Base-by-base conservation (phyloP, 1,140 invertebrate species). In the Anoplophora glabripennis region DNA sequence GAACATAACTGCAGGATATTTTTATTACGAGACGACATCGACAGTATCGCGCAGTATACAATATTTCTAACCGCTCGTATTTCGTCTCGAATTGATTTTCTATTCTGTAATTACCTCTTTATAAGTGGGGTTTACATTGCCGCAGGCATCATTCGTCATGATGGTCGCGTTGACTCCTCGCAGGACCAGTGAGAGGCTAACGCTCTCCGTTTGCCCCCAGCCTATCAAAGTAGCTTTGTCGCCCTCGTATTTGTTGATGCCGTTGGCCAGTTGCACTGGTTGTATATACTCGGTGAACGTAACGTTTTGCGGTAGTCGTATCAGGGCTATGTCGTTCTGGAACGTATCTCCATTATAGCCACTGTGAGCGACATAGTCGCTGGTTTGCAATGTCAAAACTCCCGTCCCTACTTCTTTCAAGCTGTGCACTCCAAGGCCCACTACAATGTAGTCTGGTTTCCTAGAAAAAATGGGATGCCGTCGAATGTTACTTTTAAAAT, bases 391-490 rank as follows among this genome's bases (percentile, higher is more conserved):
- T 21, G 41, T 47, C 35, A 34, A 14, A 48, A 54, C 51, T 17
- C 36, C 40, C 1, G 52, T 37, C 7, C 33, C 3, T 42, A 56
- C 59, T 11, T 45, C n/a, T 5, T 11, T 51, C 7, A 65, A 37
- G 11, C 62, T 53, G 10, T 59, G 55, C 4, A 47, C 57, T 38
- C 64, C 64, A 37, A 65, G 35, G n/a, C 59, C 42, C 10, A 65
- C 42, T n/a, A 56, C 41, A 10, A 62, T 48, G 3, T 40, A 56
- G 14, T 40, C 17, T 18, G 40, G 40, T 15, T 54, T 44, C 9
- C 52, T 54, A 21, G 15, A 54, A 54, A 28, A 9, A 10, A 21
- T 9, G 18, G n/a, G 5, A 28, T 28, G 21, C 21, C 21, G 5
- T 28, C 5, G 2, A 3, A 3, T 3, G 21, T 28, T n/a, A n/a